Conservation (phyloP, 1,140 invertebrate species). For the Chymomyza costata region DNA sequence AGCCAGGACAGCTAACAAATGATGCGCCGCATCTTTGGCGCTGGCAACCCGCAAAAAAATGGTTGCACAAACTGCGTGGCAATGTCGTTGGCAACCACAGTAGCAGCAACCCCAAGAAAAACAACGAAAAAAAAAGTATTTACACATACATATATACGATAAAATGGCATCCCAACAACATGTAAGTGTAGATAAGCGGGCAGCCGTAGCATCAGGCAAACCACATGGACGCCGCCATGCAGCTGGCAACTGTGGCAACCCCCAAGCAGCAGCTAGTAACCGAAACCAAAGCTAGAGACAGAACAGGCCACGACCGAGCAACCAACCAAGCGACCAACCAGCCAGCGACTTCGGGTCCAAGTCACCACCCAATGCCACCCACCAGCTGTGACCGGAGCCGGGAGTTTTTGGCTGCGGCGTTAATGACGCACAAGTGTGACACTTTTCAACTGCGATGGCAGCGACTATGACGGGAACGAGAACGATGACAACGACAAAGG, state of each 20-base stretch:
- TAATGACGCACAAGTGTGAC: conserved; percentile 73
- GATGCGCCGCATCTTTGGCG: conserved; percentile 20
- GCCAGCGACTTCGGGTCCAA: no score
- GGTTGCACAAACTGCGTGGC: conserved; percentile 31
- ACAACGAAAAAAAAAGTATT: no score
- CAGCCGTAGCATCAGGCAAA: no score
- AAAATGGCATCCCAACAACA: no score
- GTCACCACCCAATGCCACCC: conserved; percentile 42
- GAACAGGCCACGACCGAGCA: not conserved
- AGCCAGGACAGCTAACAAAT: no score
- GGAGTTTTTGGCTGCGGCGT: conserved; percentile 35
- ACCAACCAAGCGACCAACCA: conserved; percentile 5
- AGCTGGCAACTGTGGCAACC: conserved; percentile 10
- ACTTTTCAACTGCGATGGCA: conserved; percentile 36
- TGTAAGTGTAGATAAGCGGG: no score
- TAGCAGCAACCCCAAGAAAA: conserved; percentile 42
- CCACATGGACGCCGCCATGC: no score
- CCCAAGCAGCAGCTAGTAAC: conserved; percentile 1
- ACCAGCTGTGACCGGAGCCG: conserved; percentile 68
- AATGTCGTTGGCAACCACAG: conserved; percentile 67
- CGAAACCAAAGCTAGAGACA: not conserved
- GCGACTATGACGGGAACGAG: conserved; percentile 1
- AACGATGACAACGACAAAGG: conserved; percentile 4
- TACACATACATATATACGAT: no score
- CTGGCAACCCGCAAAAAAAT: conserved; percentile 68